Evolutionary conservation across 1,140 invertebrate species (phyloP).

Genomic region (Eriocheir sinensis): DNA sequence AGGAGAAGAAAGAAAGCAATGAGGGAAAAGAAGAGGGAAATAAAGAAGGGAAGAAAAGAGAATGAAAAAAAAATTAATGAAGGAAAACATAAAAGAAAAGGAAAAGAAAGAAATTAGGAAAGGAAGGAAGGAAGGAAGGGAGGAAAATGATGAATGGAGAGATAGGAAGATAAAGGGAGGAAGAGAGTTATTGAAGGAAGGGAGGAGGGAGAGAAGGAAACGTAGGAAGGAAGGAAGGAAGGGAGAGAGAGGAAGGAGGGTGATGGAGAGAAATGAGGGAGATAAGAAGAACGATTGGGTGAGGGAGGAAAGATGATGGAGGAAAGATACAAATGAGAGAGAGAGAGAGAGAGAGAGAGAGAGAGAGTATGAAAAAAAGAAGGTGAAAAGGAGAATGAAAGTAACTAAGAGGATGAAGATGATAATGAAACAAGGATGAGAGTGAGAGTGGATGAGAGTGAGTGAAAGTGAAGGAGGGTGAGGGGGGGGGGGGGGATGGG

Average conservation of each 20-base stretch:
- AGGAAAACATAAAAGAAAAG: too few relatives aligned
- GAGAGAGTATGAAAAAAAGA: neutral
- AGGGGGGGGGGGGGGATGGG: neutral
- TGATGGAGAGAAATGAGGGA: neutral
- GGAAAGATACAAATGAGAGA: too few relatives aligned
- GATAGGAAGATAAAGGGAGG: neutral
- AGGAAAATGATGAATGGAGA: neutral
- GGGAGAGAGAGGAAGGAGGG: too few relatives aligned
- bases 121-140: too few relatives aligned
- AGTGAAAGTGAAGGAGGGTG: neutral
- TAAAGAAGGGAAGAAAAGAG: neutral
- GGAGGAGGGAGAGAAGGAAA: too few relatives aligned
- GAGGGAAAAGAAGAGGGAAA: neutral
- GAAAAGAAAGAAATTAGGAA: too few relatives aligned
- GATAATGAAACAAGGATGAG: neutral
- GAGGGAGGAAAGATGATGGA: neutral
- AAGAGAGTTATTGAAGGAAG: neutral
- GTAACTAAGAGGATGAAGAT: neutral
- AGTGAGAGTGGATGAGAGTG: neutral
- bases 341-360: too few relatives aligned
- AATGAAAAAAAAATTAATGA: too few relatives aligned
- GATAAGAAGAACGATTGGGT: neutral
- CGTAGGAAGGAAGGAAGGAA: neutral
- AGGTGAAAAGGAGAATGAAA: neutral
- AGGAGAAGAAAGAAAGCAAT: too few relatives aligned